Evolutionary conservation across 2,113 vertebrate species (phyloP).

Genomic region (Cottus gobio): DNA sequence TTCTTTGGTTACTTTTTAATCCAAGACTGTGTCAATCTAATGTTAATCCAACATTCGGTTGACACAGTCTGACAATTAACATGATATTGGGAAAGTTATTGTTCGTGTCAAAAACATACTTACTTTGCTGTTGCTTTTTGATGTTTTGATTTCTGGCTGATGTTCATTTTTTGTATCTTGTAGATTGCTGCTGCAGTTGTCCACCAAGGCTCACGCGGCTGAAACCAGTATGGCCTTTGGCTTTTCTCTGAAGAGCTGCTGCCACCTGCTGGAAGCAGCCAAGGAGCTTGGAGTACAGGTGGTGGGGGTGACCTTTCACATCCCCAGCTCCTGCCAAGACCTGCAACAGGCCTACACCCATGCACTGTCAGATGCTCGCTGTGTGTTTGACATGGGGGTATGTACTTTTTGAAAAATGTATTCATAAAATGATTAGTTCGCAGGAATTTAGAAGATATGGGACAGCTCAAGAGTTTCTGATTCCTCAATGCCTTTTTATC

Average conservation of each 20-base stretch:
- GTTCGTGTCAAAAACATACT: background rate
- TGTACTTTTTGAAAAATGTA: slow-evolving; percentile 68
- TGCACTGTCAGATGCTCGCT: slow-evolving; percentile 95
- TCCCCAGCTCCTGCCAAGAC: slow-evolving; percentile 92
- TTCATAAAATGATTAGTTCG: background rate
- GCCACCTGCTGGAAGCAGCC: slow-evolving; percentile 95
- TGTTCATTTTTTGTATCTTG: background rate
- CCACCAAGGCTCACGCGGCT: slow-evolving; percentile 91
- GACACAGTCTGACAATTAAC: background rate
- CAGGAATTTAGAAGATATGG: background rate
- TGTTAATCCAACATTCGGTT: background rate
- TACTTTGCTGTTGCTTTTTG: background rate
- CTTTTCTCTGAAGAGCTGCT: slow-evolving; percentile 94
- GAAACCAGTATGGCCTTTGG: slow-evolving; percentile 96
- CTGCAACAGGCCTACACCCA: slow-evolving; percentile 90
- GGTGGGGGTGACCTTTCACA: slow-evolving; percentile 94
- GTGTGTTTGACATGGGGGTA: slow-evolving; percentile 99
- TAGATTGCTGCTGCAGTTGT: slow-evolving; percentile 97
- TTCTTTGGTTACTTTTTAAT: background rate
- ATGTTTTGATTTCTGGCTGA: slow-evolving; percentile 4
- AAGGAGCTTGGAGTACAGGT: slow-evolving; percentile 92
- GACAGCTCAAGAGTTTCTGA: background rate
- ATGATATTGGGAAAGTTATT: background rate
- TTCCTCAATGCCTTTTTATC: background rate
- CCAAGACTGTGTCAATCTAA: background rate